Conservation (phyloP, 2,888 invertebrate species). For the Cancer borealis region DNA sequence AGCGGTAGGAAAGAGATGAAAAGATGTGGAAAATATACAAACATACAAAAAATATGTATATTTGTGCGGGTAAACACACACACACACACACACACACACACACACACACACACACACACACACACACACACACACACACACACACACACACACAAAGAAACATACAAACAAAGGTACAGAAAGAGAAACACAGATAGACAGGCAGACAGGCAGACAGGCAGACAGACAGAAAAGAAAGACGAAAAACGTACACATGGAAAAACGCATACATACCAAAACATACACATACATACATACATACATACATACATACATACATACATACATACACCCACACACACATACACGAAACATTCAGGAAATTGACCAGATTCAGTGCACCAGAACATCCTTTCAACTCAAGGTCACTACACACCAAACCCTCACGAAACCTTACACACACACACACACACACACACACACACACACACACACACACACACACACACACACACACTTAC, state of each 20-base stretch:
- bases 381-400: not conserved
- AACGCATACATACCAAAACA: slow-evolving; percentile 10
- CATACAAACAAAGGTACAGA: slow-evolving; percentile 41
- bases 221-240: not conserved
- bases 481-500: slow-evolving; percentile 47
- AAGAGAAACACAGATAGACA: not conserved
- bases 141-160: slow-evolving; percentile 48
- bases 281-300: slow-evolving; percentile 44
- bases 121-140: not conserved
- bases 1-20: not conserved
- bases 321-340: slow-evolving; percentile 30
- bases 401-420: slow-evolving; percentile 4
- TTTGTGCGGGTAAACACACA: not conserved
- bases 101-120: not conserved
- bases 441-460: slow-evolving; percentile 43
- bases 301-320: slow-evolving; percentile 53
- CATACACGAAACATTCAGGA: slow-evolving; percentile 27
- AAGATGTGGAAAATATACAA: not conserved
- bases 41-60: not conserved
- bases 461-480: slow-evolving; percentile 48
- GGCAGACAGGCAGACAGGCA: too few species aligned
- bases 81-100: not conserved
- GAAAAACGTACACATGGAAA: not conserved
- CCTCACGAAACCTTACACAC: slow-evolving; percentile 27
- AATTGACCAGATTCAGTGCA: not conserved